Conservation (phyloP, 2,113 vertebrate genomes). For the Papio anubis region DNA sequence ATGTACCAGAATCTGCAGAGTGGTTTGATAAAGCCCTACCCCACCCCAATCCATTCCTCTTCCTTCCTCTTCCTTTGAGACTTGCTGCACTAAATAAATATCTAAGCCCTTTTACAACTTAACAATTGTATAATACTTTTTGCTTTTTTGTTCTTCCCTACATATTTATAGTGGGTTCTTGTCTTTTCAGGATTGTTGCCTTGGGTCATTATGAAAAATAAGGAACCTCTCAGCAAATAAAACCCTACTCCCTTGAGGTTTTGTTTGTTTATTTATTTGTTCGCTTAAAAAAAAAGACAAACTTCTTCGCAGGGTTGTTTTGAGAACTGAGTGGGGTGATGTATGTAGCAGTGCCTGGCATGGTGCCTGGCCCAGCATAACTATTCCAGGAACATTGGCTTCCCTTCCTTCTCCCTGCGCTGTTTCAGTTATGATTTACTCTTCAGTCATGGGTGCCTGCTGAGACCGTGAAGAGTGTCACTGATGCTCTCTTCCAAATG, state of each 20-base stretch:
- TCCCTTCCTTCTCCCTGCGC: background rate
- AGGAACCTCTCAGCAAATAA: conserved; percentile 26
- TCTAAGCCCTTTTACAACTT: background rate
- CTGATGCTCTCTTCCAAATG: conserved; percentile 48
- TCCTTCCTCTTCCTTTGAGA: background rate
- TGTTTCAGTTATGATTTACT: background rate
- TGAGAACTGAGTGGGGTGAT: background rate
- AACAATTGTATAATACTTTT: background rate
- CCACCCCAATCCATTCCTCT: background rate
- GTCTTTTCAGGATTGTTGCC: background rate
- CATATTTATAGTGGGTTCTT: background rate
- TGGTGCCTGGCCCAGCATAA: background rate
- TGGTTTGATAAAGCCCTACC: background rate
- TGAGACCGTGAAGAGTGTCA: background rate
- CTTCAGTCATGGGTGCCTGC: background rate
- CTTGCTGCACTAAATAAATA: background rate
- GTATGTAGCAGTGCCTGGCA: background rate
- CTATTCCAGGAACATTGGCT: background rate
- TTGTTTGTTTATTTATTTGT: background rate
- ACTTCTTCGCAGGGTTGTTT: background rate
- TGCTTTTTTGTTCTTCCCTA: background rate
- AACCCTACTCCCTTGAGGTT: conserved; percentile 7
- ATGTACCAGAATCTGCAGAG: background rate
- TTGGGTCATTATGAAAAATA: conserved; percentile 10
- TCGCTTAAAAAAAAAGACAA: background rate